Base-by-base conservation (phyloP, 1,140 invertebrate species). In the Drosophila kikkawai region DNA sequence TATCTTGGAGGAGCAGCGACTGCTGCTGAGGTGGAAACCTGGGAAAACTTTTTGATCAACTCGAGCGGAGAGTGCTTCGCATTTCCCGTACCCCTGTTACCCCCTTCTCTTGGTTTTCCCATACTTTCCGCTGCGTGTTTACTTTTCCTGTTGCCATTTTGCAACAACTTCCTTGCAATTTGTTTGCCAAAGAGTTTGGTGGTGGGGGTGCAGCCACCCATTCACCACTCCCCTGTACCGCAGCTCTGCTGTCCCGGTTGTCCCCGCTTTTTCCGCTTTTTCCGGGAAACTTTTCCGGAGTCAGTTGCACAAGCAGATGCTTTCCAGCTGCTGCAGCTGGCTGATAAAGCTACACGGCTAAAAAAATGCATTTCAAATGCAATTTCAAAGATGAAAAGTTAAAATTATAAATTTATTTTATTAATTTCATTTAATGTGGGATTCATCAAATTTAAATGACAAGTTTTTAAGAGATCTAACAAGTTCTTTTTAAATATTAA, bases 81-180 rank as follows among this genome's bases (percentile, higher is more conserved):
- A n/a, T 22, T 29, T 34, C 13, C 22, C 26, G 7, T 34, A n/a
- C 22, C n/a, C 19, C 3, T 12, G 22, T 2, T 22, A 22, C 22
- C 22, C 7, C 34, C 22, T 11, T 13, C 32, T 36, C 36, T 4
- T 34, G 12, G 34, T 50, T 32, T 60, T 26, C 39, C 42, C 48
- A 29, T 13, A 47, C 32, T 66, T 76, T 76, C 63, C 75, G 71
- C 41, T 78, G 75, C 75, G 83, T 75, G 75, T 76, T 73, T 71
- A 82, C 80, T 74, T 77, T 88, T 87, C 84, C 84, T 88, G 84
- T 87, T 87, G 71, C 84, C 78, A 71, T 88, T 88, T 73, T 42
- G 82, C 83, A 85, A 79, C 60, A 87, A 80, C 84, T 87, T 87
- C 66, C 74, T 88, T 63, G 80, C 84, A 88, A 88, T 81, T 88